phyloP scores from a whole-genome alignment of 2,888 invertebrate species.

The Amphipoea lucens region DNA sequence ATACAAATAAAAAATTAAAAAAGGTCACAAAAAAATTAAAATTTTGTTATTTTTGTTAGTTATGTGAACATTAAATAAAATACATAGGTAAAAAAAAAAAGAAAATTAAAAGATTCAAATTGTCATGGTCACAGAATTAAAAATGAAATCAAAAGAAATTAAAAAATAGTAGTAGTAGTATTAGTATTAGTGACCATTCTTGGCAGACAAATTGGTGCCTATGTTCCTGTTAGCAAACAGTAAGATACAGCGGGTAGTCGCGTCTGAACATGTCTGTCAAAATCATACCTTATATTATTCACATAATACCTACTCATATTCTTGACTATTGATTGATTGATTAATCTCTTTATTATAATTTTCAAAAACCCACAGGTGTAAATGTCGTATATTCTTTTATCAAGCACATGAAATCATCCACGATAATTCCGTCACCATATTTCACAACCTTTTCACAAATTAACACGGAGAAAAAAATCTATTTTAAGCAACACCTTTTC shows the following conservation, averaged over 20 bases:
- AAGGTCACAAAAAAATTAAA: no score
- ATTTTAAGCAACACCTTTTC: conserved; percentile 29
- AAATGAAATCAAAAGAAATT: no score
- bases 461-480: conserved; percentile 6
- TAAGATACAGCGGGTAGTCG: not conserved
- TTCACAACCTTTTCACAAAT: conserved; percentile 48
- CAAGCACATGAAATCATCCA: not conserved
- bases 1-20: no score
- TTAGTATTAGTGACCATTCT: not conserved
- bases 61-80: no score
- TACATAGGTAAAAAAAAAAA: no score
- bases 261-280: not conserved
- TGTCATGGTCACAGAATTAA: no score
- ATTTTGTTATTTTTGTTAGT: no score
- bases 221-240: not conserved
- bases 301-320: no score
- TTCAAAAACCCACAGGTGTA: not conserved
- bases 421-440: conserved; percentile 19
- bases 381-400: not conserved
- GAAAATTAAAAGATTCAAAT: no score
- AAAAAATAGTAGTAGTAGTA: no score
- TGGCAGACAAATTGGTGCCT: not conserved
- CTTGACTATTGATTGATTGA: not conserved
- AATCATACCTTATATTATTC: no score
- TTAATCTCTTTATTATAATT: not conserved